These are phyloP conservation scores for Alethe diademata DNA, from an alignment of 2,113 vertebrate species.

Conservation along the genomic window DNA sequence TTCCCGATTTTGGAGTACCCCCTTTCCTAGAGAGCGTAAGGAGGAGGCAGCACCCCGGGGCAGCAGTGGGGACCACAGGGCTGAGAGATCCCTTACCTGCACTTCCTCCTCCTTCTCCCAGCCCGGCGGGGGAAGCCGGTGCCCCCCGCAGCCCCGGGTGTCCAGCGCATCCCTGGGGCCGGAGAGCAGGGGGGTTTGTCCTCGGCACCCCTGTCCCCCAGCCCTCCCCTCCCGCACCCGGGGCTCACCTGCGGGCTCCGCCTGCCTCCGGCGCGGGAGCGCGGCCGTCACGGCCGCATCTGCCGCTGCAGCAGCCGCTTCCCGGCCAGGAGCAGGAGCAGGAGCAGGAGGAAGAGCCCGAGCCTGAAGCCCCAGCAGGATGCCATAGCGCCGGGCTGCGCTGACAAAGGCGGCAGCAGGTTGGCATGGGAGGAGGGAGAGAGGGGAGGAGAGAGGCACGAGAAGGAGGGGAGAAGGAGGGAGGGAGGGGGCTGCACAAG, in stretches of 20 bases:
- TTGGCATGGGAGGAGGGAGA: not conserved
- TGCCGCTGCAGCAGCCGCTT: slow-evolving; percentile 38
- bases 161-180: not conserved
- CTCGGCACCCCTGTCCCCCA: not conserved
- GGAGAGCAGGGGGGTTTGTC: not conserved
- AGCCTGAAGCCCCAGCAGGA: not conserved
- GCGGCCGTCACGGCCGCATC: not conserved
- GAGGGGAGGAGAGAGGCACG: not conserved
- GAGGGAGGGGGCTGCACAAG: not conserved
- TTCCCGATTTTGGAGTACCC: not conserved
- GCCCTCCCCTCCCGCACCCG: not conserved
- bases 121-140: rapidly evolving
- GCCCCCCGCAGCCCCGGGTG: no score
- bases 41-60: not conserved
- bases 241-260: slow-evolving; percentile 31
- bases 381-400: slow-evolving; percentile 57
- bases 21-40: not conserved
- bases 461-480: not conserved
- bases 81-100: not conserved
- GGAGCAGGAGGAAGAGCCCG: not conserved
- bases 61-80: not conserved
- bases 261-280: not conserved
- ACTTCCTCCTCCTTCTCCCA: not conserved
- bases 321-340: not conserved
- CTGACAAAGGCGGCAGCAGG: slow-evolving; percentile 49